Evolutionary conservation across 1,140 invertebrate genomes (phyloP), one percentile per base, ranked within the genome.

Genomic region (Trissolcus basalis): DNA sequence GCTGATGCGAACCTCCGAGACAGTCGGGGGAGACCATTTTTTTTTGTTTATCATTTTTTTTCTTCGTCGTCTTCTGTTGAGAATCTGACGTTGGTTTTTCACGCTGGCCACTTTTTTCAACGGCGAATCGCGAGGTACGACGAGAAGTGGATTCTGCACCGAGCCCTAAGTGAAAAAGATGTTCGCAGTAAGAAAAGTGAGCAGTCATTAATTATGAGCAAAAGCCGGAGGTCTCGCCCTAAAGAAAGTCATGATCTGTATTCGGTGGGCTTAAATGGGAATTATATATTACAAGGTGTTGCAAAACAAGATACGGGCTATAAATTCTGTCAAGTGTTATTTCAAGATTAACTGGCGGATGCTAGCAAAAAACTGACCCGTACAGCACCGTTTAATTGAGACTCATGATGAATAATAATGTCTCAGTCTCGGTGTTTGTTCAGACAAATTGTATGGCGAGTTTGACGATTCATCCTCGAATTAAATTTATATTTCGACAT

Each of bases 281-380:
- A 73, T 73, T 73, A 73, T 73, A 65, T 73, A 60, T 73, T 65
- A 65, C 61, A 54, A 65, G 60, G 27, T 65, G 60, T 15, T 72
- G 48, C 60, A 72, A 64, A 64, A 64, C 47, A 64, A 27, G 54
- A 32, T 5, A 12, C 19, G 47, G 4, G 33, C 53, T 15, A 59
- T 64, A 72, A 72, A 64, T 72, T 59, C 6, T 9, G 32, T 35
- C 8, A 43, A 15, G 47, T 63, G 58, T 71, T 71, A 44, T 47
- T 16, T 39, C 11, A 15, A 51, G 53, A 71, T 71, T 36, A 56
- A 63, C 36, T 50, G 12, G 15, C 45, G 33, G n/a, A n/a, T 32
- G 0, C 12, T 16, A 15, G 6, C 14, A 19, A 48, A 59, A 59
- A 59, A 53, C 16, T 54, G 49, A 59, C 43, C 36, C 19, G 19